Evolutionary conservation across 2,888 invertebrate species (phyloP), one percentile per base, ranked within the genome.

Genomic region (Polydrusus tereticollis): DNA sequence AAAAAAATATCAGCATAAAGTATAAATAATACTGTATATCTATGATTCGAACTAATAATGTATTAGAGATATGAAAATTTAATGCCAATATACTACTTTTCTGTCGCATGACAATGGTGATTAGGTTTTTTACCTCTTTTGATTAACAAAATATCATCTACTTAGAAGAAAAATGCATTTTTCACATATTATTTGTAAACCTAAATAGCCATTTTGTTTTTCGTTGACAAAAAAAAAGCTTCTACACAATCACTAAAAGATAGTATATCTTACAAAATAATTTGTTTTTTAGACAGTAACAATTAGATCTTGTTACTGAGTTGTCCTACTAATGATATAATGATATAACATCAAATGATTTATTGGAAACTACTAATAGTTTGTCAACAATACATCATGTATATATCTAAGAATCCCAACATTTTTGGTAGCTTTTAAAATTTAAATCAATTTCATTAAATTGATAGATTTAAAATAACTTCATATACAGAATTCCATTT

Each of bases 1-100:
- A 16, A 16, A 14, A 52, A 52, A 52, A 29, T 14, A 3, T 20
- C 2, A 45, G 16, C 14, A 52, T 23, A 52, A 26, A 29, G 26
- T 14, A 10, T 52, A 52, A 52, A 52, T 52, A 52, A 52, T 52
- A 52, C 52, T 52, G 52, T 52, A 29, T 29, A 52, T 47, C 8
- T n/a, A n/a, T 23, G 21, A 52, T 52, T 52, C 52, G 52, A 29
- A 16, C n/a, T n/a, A n/a, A n/a, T n/a, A n/a, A n/a, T n/a, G n/a
- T n/a, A n/a, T n/a, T n/a, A n/a, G n/a, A n/a, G n/a, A n/a, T n/a
- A n/a, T 16, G n/a, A n/a, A 16, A 52, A 8, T 29, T 21, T 3
- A 12, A n/a, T 14, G 16, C 52, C 29, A 52, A 52, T 52, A 20
- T 8, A 52, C 26, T 16, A 8, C 16, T 52, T 14, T 16, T 14